Evolutionary conservation across 2,797 vertebrate genomes (phyloP).

Genomic region (Naso thynnoides): DNA sequence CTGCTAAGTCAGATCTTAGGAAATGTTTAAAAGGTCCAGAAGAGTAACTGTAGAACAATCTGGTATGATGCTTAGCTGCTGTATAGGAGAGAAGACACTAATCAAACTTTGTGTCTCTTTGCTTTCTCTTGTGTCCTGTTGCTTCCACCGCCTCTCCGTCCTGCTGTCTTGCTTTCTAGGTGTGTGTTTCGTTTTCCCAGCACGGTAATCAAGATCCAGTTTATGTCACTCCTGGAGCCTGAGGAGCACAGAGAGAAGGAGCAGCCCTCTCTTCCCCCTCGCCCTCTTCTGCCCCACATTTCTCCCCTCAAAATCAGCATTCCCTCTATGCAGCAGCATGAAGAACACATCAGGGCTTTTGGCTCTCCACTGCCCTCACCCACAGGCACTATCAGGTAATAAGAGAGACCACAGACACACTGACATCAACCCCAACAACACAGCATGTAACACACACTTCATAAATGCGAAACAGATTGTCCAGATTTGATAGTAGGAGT

Average conservation of each 20-base stretch:
- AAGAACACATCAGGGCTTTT: conserved; percentile 92
- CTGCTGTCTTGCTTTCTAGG: conserved; percentile 72
- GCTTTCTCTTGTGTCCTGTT: background rate
- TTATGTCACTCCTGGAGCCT: conserved; percentile 89
- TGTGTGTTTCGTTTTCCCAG: conserved; percentile 98
- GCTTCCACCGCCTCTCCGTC: background rate
- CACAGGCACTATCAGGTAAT: conserved; percentile 97
- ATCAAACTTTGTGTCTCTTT: conserved; percentile 8
- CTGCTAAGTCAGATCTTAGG: background rate
- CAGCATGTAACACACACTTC: background rate
- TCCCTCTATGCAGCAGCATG: conserved; percentile 86
- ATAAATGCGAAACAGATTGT: background rate
- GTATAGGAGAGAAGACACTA: conserved; percentile 1
- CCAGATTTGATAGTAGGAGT: background rate
- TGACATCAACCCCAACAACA: background rate
- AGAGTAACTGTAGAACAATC: background rate
- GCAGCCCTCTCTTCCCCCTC: conserved; percentile 86
- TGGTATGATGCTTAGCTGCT: background rate
- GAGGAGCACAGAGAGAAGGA: conserved; percentile 87
- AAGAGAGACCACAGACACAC: background rate
- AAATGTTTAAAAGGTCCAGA: too few species aligned
- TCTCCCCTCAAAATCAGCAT: conserved; percentile 98
- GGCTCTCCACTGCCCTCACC: conserved; percentile 95
- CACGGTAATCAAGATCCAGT: conserved; percentile 98
- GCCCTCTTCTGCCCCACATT: conserved; percentile 94